Evolutionary conservation across 2,113 vertebrate genomes (phyloP), one percentile per base, ranked within the genome.

Genomic region (Ovis canadensis): DNA sequence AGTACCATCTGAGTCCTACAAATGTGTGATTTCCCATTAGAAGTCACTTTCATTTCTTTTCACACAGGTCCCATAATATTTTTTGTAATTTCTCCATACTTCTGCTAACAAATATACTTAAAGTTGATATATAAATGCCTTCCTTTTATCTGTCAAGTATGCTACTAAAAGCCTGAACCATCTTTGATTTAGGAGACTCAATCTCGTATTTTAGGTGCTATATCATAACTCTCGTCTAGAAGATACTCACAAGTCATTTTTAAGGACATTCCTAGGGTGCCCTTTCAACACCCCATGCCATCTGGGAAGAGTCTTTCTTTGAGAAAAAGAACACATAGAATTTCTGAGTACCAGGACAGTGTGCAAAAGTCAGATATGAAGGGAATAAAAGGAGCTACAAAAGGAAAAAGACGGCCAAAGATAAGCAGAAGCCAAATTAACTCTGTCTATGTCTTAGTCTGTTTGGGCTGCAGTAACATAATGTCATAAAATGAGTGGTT

Each of bases 21-120:
- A 88, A 88, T 59, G 19, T n/a, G 17, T 40, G 52, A 48, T 80
- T 90, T 95, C 54, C 50, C 27, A 80, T 5, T 10, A 29, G 19
- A 96, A 95, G 31, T 59, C 36, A 74, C 14, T 85, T 55, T 91
- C 11, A 31, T 96, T 87, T 90, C 31, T 86, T 96, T 90, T 60
- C n/a, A n/a, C 48, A 80, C 36, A 43, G n/a, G 36, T 84, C 88
- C 11, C 64, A 43, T 43, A 52, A 50, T 36, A 45, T 48, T 77
- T 45, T 83, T 89, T 59, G 43, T 62, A 40, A 94, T 90, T 71
- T 52, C 10, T 74, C 29, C n/a, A 23, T 45, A 16, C 36, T 67
- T 93, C 36, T n/a, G 43, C 43, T 64, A 94, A 45, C 17, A 85
- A 80, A 88, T 78, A 54, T 17, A 9, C 23, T 92, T 88, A 67